phyloP scores from a whole-genome alignment of 2,113 vertebrate species.

The Nymphicus hollandicus region DNA sequence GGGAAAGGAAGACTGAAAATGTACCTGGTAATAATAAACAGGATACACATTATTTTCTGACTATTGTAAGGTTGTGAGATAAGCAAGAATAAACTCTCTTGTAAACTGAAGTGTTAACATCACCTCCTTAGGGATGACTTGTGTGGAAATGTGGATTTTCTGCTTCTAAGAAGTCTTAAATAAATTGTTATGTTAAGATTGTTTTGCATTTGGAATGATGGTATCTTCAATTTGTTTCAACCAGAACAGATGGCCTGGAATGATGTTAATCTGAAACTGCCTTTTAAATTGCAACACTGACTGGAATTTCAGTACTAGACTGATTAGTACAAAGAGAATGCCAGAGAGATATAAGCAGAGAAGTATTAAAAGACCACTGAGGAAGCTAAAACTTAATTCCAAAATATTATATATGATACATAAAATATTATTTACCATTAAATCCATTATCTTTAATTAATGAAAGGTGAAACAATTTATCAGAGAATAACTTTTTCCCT shows the following conservation, averaged over 20 bases:
- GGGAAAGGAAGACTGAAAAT: neutral
- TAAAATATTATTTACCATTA: neutral
- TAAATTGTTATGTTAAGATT: slow-evolving; percentile 5
- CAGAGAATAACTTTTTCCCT: neutral
- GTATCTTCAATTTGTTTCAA: slow-evolving; percentile 26
- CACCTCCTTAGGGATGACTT: neutral
- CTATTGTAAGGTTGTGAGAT: neutral
- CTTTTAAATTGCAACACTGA: slow-evolving; percentile 7
- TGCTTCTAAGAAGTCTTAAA: slow-evolving; percentile 38
- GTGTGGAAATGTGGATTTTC: neutral
- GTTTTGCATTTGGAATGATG: slow-evolving; percentile 15
- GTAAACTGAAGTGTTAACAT: neutral
- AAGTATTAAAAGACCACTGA: neutral
- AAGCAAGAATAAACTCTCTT: neutral
- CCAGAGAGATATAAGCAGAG: neutral
- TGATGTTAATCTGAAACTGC: slow-evolving; percentile 11
- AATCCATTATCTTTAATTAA: neutral
- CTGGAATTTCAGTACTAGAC: slow-evolving; percentile 9
- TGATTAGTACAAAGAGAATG: slow-evolving; percentile 1
- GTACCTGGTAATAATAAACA: neutral
- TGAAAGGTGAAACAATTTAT: neutral
- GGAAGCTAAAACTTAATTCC: neutral
- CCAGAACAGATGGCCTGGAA: slow-evolving; percentile 28
- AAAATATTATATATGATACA: neutral
- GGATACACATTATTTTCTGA: neutral